These are phyloP conservation scores for Gobiocypris rarus DNA, from an alignment of 2,113 vertebrate genomes.

Conservation along the genomic window DNA sequence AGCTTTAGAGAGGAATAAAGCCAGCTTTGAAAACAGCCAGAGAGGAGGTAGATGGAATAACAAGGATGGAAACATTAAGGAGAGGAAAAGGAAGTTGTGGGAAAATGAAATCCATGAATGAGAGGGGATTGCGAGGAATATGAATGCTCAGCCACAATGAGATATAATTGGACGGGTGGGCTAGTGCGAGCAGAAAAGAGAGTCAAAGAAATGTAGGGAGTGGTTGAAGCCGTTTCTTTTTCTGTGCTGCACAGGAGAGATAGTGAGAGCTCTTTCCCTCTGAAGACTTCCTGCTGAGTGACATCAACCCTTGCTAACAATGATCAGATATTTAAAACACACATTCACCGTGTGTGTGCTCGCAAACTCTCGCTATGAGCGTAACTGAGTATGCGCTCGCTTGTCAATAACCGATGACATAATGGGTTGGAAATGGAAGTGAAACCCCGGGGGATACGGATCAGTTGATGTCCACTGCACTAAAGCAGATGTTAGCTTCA, in stretches of 20 bases:
- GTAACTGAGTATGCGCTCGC: constrained; percentile 30
- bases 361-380: constrained; percentile 23
- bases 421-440: constrained; percentile 47
- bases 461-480: constrained; percentile 45
- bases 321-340: constrained; percentile 38
- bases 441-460: constrained; percentile 20
- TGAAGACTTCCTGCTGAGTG: constrained; percentile 28
- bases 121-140: constrained; percentile 9
- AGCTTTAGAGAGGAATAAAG: not conserved
- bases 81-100: not conserved
- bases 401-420: constrained; percentile 55
- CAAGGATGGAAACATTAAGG: constrained; percentile 33
- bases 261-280: not conserved
- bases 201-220: constrained; percentile 16
- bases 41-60: constrained; percentile 18
- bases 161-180: constrained; percentile 9
- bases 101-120: constrained; percentile 26
- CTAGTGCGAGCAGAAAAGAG: constrained; percentile 11
- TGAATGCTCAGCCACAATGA: constrained; percentile 26
- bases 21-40: not conserved
- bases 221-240: constrained; percentile 33
- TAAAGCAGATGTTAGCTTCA: constrained; percentile 38
- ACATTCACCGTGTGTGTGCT: not conserved
- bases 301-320: constrained; percentile 45
- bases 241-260: constrained; percentile 24